Percentiles rank a stretch among this genome's conserved stretches.
These are phyloP conservation scores for Cyclura pinguis DNA, from an alignment of 2,797 vertebrate species.

Conservation along the genomic window DNA sequence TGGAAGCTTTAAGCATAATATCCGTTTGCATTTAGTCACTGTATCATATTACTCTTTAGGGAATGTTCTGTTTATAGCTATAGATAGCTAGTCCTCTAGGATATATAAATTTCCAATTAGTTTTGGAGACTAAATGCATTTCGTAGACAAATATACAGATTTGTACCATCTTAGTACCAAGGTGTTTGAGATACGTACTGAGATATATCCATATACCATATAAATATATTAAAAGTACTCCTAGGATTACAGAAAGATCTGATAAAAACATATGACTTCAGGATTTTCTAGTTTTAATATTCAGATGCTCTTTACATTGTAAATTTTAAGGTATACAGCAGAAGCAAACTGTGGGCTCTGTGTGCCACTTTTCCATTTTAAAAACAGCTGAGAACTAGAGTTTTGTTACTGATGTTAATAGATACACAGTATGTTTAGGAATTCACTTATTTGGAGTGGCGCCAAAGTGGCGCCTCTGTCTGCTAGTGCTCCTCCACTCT, in stretches of 20 bases:
- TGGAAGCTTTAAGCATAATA: conserved; percentile 16
- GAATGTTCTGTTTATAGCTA: neutral
- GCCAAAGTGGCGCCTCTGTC: neutral
- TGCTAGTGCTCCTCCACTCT: neutral
- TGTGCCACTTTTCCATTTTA: neutral
- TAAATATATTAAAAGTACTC: too few relatives aligned
- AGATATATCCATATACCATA: neutral
- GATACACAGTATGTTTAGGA: neutral
- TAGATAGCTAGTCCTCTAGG: conserved; percentile 24
- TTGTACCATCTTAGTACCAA: neutral
- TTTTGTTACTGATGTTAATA: neutral
- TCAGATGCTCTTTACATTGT: neutral
- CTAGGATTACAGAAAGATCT: neutral
- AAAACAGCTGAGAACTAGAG: neutral
- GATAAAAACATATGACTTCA: neutral
- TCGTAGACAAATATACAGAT: conserved; percentile 28
- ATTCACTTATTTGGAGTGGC: neutral
- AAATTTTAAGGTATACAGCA: neutral
- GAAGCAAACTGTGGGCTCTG: neutral
- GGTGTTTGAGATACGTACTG: neutral
- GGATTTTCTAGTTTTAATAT: neutral
- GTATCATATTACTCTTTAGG: neutral
- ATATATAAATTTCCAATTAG: neutral
- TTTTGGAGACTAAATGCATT: neutral
- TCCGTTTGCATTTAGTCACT: conserved; percentile 31